Evolutionary conservation across 2,797 vertebrate genomes (phyloP).

Genomic region (Tiaroga cobitis): DNA sequence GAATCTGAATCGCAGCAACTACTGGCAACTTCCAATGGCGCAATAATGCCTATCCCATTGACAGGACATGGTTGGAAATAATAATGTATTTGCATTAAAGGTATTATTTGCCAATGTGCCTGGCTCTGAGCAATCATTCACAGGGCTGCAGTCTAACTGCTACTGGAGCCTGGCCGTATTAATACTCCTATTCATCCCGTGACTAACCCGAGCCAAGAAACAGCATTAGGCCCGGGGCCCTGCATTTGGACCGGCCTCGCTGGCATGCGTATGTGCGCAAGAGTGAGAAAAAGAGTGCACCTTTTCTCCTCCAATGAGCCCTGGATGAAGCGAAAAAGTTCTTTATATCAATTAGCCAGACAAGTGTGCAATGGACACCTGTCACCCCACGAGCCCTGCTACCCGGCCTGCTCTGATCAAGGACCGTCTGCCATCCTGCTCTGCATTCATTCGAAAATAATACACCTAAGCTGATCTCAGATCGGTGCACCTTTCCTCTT

Average conservation of each 20-base stretch:
- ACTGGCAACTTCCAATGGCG: conserved; percentile 31
- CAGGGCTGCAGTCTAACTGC: conserved; percentile 49
- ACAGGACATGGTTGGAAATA: conserved; percentile 52
- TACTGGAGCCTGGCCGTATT: conserved; percentile 60
- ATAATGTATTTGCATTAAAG: conserved; percentile 60
- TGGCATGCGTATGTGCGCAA: conserved; percentile 44
- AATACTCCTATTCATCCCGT: conserved; percentile 63
- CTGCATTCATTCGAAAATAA: not conserved
- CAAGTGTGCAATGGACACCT: conserved; percentile 63
- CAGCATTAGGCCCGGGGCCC: conserved; percentile 62
- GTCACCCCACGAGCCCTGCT: conserved; percentile 48
- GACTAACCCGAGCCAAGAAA: conserved; percentile 60
- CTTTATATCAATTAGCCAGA: conserved; percentile 66
- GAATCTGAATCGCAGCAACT: conserved; percentile 26
- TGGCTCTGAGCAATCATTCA: conserved; percentile 48
- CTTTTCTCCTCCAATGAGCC: conserved; percentile 63
- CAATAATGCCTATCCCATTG: conserved; percentile 26
- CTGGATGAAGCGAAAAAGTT: conserved; percentile 57
- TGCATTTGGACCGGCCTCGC: conserved; percentile 53
- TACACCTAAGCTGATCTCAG: conserved; percentile 36
- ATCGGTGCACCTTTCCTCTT: conserved; percentile 29
- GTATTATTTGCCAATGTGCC: conserved; percentile 55
- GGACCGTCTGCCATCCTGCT: conserved; percentile 31
- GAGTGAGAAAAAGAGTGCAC: conserved; percentile 51
- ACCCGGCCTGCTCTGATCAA: conserved; percentile 28